Base-by-base conservation (phyloP, 2,797 vertebrate genomes). In the Acridotheres tristis region DNA sequence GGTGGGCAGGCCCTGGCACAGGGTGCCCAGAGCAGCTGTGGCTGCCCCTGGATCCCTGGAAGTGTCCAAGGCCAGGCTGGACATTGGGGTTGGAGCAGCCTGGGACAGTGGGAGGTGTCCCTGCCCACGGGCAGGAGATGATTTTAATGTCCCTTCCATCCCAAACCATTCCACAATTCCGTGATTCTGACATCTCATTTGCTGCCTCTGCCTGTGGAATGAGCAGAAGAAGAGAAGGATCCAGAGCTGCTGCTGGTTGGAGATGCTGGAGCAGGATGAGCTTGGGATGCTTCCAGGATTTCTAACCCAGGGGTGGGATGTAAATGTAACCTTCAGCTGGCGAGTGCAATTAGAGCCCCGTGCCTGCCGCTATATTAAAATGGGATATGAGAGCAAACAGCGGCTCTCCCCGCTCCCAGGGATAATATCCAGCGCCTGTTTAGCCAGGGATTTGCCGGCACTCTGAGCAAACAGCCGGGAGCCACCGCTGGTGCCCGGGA, bases 271-370 rank as follows among this genome's bases (percentile, higher is more conserved):
- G 79, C 40, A 8, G 75, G 79, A 42, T 51, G 0, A 4, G 19
- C 84, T 32, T 2, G 3, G 23, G 89, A 16, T 18, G 88, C 76
- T 83, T 67, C 72, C 55, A 17, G 67, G 71, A 10, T 73, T 86
- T 38, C 48, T 10, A 3, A 22, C 32, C 7, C 34, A 7, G 81
- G 91, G 90, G 74, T 9, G 4, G 36, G 86, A 84, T 75, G 84
- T 94, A 92, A 94, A 97, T 96, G 79, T 97, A 97, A 97, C 97
- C 97, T 97, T 98, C 97, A 96, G 88, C 75, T 67, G 16, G 40
- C n/a, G 76, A 77, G 38, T 5, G 13, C 93, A 89, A 95, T 96
- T 89, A 90, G 93, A 96, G 63, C 48, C 8, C 55, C 66, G 81
- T 18, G 59, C 92, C 10, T 67, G 80, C 89, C 13, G 80, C 79